Evolutionary conservation across 2,113 vertebrate genomes (phyloP).

Genomic region (Antechinus flavipes): DNA sequence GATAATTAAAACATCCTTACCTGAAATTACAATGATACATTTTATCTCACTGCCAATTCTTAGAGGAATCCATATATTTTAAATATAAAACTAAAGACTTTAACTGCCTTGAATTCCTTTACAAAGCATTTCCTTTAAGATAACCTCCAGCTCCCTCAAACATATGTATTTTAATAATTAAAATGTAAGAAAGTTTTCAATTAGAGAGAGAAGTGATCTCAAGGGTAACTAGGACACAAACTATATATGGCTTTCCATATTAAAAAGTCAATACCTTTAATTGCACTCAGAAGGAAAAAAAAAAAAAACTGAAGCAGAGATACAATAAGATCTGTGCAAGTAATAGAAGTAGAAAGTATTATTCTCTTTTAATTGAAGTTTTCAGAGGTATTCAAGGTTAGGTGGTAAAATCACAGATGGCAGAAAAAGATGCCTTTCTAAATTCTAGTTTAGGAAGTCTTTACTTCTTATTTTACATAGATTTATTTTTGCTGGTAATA

Average conservation of each 20-base stretch:
- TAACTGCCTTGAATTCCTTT: slow-evolving; percentile 17
- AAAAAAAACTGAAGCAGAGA: not conserved
- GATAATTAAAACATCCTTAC: not conserved
- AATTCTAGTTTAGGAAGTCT: not conserved
- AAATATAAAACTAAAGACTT: not conserved
- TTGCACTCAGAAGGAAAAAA: not conserved
- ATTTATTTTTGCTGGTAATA: not conserved
- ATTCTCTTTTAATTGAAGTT: slow-evolving; percentile 27
- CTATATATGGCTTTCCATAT: not conserved
- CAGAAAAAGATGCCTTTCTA: not conserved
- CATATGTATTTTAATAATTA: slow-evolving; percentile 11
- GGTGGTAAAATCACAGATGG: not conserved
- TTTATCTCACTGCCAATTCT: not conserved
- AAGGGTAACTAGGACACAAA: not conserved
- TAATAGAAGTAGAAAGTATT: not conserved
- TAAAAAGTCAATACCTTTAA: not conserved
- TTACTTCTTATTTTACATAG: not conserved
- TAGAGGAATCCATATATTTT: not conserved
- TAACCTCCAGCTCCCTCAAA: not conserved
- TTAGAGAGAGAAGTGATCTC: slow-evolving; percentile 15
- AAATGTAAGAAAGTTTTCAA: slow-evolving; percentile 27
- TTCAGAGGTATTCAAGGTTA: not conserved
- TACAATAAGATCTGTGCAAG: not conserved
- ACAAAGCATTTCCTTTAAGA: not conserved
- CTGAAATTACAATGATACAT: not conserved